These are phyloP conservation scores for Colaptes auratus DNA, from an alignment of 2,113 vertebrate genomes.

Conservation along the genomic window DNA sequence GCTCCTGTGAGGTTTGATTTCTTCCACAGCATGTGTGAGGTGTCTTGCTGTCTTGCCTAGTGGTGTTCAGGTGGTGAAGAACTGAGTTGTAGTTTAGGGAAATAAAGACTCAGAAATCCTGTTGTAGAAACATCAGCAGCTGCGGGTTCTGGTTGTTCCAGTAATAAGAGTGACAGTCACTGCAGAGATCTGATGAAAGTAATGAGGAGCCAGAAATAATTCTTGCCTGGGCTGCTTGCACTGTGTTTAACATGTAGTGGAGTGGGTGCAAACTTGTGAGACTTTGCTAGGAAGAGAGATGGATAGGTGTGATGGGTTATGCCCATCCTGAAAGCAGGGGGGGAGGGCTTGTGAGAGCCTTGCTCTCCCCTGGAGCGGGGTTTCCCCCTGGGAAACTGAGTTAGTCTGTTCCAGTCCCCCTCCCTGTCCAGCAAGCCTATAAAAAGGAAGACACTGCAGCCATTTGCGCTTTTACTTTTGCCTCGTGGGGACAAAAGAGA, in stretches of 20 bases:
- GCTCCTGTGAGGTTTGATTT: not conserved
- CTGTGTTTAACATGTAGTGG: not conserved
- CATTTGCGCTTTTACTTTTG: no score
- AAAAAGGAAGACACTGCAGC: no score
- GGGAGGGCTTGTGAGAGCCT: no score
- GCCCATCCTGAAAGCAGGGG: no score
- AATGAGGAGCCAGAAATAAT: not conserved
- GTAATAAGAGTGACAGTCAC: not conserved
- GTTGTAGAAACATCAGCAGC: not conserved
- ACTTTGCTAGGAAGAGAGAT: not conserved
- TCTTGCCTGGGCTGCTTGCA: not conserved
- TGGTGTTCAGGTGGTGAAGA: not conserved
- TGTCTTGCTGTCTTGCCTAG: not conserved
- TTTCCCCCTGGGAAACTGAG: no score
- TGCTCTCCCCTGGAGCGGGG: no score
- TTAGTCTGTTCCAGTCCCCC: no score
- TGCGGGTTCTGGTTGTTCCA: not conserved
- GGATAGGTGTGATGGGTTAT: no score
- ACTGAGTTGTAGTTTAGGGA: not conserved
- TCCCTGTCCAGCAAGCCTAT: no score
- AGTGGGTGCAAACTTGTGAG: not conserved
- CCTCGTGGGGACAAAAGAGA: no score
- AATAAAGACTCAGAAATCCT: not conserved
- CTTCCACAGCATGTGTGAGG: not conserved
- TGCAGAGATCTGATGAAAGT: not conserved